A percentile compares a stretch with the other conserved stretches of the same genome.
phyloP scores from a whole-genome alignment of 1,140 invertebrate genomes.

The Bradynema listronoti region DNA sequence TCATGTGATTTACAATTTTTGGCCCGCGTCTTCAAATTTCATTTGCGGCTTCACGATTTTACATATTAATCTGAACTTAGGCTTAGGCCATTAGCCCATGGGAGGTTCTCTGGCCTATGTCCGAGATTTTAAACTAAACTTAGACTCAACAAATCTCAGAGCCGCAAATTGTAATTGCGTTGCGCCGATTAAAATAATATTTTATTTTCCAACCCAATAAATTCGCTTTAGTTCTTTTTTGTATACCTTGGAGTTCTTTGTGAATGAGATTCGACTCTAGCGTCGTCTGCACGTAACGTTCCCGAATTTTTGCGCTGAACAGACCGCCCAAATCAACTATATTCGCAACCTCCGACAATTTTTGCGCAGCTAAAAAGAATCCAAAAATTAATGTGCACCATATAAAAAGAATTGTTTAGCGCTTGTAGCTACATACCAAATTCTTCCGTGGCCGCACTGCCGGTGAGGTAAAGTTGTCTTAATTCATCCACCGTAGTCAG shows the following conservation, averaged over 20 bases:
- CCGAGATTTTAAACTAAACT: too few species aligned
- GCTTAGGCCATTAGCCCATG: too few species aligned
- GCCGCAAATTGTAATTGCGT: too few species aligned
- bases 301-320: constrained; percentile 41
- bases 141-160: too few species aligned
- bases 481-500: constrained; percentile 28
- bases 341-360: constrained; percentile 35
- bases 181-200: too few species aligned
- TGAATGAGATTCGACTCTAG: constrained; percentile 35
- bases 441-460: constrained; percentile 32
- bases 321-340: constrained; percentile 32
- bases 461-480: constrained; percentile 27
- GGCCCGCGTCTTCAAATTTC: too few species aligned
- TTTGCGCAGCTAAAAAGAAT: constrained; percentile 37
- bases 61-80: too few species aligned
- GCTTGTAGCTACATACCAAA: constrained; percentile 41
- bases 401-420: not conserved
- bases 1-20: too few species aligned
- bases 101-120: too few species aligned
- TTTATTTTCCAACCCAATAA: too few species aligned
- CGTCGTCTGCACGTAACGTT: constrained; percentile 36
- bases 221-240: constrained; percentile 3
- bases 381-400: too few species aligned
- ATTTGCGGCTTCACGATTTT: too few species aligned
- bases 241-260: constrained; percentile 34